A percentile compares a stretch with the other conserved stretches of the same genome.
Conservation (phyloP, 2,888 invertebrate species). For the Stratiomys singularior region DNA sequence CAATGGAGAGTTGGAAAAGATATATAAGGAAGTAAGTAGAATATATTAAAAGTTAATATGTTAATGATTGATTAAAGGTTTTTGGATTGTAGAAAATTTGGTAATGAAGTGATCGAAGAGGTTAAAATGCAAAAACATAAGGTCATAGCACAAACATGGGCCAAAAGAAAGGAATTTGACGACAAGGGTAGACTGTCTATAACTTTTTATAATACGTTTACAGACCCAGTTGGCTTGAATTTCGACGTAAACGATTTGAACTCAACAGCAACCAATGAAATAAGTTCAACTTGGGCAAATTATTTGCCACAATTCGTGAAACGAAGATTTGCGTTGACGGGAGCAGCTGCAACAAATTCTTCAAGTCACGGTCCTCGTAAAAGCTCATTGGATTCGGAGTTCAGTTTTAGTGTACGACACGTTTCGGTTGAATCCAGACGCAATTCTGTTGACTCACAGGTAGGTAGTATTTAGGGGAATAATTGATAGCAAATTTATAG, state of each 20-base stretch:
- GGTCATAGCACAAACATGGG: slow-evolving; percentile 91
- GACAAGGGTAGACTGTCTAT: slow-evolving; percentile 87
- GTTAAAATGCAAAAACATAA: slow-evolving; percentile 86
- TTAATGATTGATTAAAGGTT: slow-evolving; percentile 35
- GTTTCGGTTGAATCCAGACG: slow-evolving; percentile 87
- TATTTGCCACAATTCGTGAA: slow-evolving; percentile 87
- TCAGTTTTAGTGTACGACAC: slow-evolving; percentile 82
- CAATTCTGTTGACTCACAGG: slow-evolving; percentile 88
- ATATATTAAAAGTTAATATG: neutral
- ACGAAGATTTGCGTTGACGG: slow-evolving; percentile 83
- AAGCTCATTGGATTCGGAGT: slow-evolving; percentile 74
- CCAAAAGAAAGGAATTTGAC: slow-evolving; percentile 85
- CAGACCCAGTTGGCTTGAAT: slow-evolving; percentile 88
- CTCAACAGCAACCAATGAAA: slow-evolving; percentile 81
- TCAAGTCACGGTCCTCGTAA: slow-evolving; percentile 70
- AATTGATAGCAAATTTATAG: no score
- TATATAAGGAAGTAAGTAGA: slow-evolving; percentile 78
- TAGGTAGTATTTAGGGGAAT: slow-evolving; percentile 57
- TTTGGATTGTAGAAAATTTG: slow-evolving; percentile 73
- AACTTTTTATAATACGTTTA: slow-evolving; percentile 85
- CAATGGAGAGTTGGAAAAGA: slow-evolving; percentile 85
- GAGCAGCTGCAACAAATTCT: slow-evolving; percentile 62
- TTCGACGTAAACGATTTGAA: slow-evolving; percentile 73
- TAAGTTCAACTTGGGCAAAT: slow-evolving; percentile 93
- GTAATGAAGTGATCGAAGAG: slow-evolving; percentile 74